Evolutionary conservation across 2,888 invertebrate genomes (phyloP), one percentile per base, ranked within the genome.

Genomic region (Blomia tropicalis): DNA sequence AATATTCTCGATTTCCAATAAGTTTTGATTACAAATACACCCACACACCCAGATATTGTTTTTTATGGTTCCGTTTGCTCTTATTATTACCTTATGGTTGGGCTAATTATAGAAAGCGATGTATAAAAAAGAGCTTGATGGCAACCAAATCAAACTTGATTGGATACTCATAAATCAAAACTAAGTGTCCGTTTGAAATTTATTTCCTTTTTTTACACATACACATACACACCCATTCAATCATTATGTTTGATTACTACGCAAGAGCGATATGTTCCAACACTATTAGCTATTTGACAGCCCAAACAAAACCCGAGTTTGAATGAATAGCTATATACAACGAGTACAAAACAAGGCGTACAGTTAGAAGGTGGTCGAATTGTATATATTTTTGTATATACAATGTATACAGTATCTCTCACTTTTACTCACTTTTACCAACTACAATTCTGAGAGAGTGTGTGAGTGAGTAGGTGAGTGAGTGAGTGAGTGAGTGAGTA

Each of bases 271-370:
- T 47, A 11, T 47, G 14, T 47, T 14, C 51, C 51, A 47, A 47
- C n/a, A n/a, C n/a, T 47, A 47, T 47, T 47, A 19, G 51, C 51
- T n/a, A 47, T 47, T 47, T 47, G 51, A 47, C 51, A 11, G 51
- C 36, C 36, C 17, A 36, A 11, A 36, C 17, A 36, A 36, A 11
- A 17, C 17, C 36, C 36, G 36, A 7, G 7, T 36, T 36, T 17
- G 36, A 17, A 47, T 19, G 14, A 41, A n/a, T 41, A n/a, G 41
- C 41, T 41, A n/a, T n/a, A 41, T n/a, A 41, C 41, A 17, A 17
- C 41, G n/a, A n/a, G 41, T n/a, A 41, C 14, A 41, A 41, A 41
- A 14, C n/a, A n/a, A n/a, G 14, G 41, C 14, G 14, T 41, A 41
- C n/a, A 41, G 7, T 36, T 36, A 17, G 36, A 11, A 36, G 36